Base-by-base conservation (phyloP, 2,888 invertebrate genomes). In the Zygaena filipendulae region DNA sequence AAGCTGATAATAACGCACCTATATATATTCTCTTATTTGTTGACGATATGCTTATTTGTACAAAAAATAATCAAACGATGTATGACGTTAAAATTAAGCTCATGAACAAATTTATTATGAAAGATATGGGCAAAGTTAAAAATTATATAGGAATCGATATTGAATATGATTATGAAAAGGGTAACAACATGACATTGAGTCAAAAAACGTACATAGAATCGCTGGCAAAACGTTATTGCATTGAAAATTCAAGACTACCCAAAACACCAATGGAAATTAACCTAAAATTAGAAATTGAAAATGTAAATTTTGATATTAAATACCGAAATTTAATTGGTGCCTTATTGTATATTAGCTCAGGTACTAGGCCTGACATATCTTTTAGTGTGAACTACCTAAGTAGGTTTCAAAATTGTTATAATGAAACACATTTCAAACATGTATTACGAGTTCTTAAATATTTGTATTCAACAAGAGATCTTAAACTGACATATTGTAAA, bases 81-180 rank as follows among this genome's bases (percentile, higher is more conserved):
- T 9, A 21, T 8, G 21, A 21, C 6, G 11, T 8, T 11, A 21
- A 25, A 8, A 9, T n/a, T n/a, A 21, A 21, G 11, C 6, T 8
- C 11, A 11, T 4, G 10, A 11, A 21, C 3, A 21, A 6, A 6
- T 21, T 21, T 21, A 21, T 4, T 11, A 21, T 21, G 21, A 21
- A 21, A 9, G 21, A 21, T 21, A 21, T 21, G 3, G 21, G 21
- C 11, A 21, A 23, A 11, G 23, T 23, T 13, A 12, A 12, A 10
- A 27, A 11, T 32, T 34, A 12, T 30, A 31, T 9, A n/a, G n/a
- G n/a, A n/a, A n/a, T n/a, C n/a, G n/a, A 38, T 21, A 16, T 37
- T 57, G 38, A 48, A 42, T n/a, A 30, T 60, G 30, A 39, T 27
- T 38, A 42, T 45, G 32, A 32, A n/a, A n/a, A n/a, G n/a, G n/a